Evolutionary conservation across 2,113 vertebrate species (phyloP), one percentile per base, ranked within the genome.

Genomic region (Pelmatolapia mariae): DNA sequence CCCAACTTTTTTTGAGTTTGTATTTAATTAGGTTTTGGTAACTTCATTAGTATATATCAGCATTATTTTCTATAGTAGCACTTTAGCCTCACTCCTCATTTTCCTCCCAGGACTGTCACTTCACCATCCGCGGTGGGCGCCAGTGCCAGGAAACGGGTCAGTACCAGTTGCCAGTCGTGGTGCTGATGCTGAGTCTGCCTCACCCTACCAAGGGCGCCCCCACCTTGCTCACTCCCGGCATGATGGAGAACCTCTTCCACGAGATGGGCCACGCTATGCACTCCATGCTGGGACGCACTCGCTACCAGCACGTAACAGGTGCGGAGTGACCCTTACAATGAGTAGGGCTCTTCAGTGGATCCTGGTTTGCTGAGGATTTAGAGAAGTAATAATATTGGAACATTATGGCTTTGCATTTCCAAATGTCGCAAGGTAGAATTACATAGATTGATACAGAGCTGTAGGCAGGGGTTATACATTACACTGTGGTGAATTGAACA

Each of bases 221-320:
- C 56, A 97, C 97, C 0, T 95, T 99, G 7, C 94, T 99, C 8
- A 98, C 97, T 10, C 98, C 99, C 1, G 97, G 97, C 10, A 99
- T 99, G 98, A 98, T 99, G 98, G 99, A 99, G 88, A 99, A 99
- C 92, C 98, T 99, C 22, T 99, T 99, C 95, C 99, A 99, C 16
- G 99, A 99, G 93, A 99, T 99, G 98, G 99, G 99, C 0, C 98
- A 99, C 40, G 99, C 98, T 87, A 98, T 99, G 98, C 99, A 99
- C 94, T 99, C 99, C 4, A 99, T 99, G 98, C 95, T 99, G 79
- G 99, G 98, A 53, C 97, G 98, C 83, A 99, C 99, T 52, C 97
- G 97, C 26, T 99, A 99, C 95, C 99, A 99, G 40, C 99, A 99
- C 1, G 97, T 99, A 81, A 99, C 98, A 16, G 99, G 99, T 99